Percentiles rank a stretch among this genome's conserved stretches.
These are phyloP conservation scores for Acanthosoma haemorrhoidale DNA, from an alignment of 2,888 invertebrate species.

Conservation along the genomic window DNA sequence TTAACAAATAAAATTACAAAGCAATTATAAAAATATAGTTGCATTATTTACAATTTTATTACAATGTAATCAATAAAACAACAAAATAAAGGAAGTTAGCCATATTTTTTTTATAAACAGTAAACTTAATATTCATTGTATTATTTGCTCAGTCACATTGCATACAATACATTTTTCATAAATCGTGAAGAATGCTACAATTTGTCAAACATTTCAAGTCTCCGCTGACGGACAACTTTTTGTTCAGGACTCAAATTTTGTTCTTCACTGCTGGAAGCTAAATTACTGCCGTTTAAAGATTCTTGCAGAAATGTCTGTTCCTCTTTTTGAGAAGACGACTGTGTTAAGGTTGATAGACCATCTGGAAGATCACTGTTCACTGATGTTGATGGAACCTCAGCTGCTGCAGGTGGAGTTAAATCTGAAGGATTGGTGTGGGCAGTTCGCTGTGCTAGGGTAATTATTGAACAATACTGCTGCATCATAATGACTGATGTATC, in stretches of 20 bases:
- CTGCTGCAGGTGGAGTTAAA: neutral
- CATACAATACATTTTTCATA: neutral
- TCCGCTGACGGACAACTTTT: constrained; percentile 3
- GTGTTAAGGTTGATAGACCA: neutral
- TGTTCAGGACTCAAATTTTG: neutral
- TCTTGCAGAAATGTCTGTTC: neutral
- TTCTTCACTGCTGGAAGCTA: neutral
- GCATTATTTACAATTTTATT: too few relatives aligned
- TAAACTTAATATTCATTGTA: neutral
- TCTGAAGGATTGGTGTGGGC: too few relatives aligned
- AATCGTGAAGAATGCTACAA: neutral
- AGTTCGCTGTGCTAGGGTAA: constrained; percentile 44
- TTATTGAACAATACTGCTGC: constrained; percentile 81
- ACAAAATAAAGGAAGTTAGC: too few relatives aligned
- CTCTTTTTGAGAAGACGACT: neutral
- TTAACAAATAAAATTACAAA: too few relatives aligned
- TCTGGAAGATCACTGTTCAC: neutral
- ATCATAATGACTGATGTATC: constrained; percentile 92
- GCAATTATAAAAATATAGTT: too few relatives aligned
- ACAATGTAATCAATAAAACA: too few relatives aligned
- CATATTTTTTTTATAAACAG: too few relatives aligned
- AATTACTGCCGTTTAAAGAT: neutral
- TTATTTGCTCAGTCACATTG: neutral
- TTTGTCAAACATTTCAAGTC: neutral
- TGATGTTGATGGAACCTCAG: neutral